Conservation (phyloP, 2,888 invertebrate genomes). For the Pocota personata region DNA sequence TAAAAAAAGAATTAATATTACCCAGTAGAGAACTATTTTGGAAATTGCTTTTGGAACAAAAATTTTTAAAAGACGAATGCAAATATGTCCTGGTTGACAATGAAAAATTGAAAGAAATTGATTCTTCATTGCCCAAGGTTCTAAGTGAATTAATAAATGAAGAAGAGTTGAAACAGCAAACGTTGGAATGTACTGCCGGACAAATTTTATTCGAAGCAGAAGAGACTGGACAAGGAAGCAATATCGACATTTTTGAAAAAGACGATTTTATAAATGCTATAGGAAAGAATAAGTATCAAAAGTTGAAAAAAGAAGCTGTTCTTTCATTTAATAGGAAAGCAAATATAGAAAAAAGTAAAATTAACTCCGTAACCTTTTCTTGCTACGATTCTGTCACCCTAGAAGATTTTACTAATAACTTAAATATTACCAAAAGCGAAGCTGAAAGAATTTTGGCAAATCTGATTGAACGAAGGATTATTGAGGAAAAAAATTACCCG, state of each 20-base stretch:
- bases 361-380: neutral
- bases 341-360: neutral
- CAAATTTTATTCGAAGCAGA: neutral
- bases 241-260: neutral
- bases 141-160: neutral
- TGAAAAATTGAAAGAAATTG: neutral
- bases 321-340: neutral
- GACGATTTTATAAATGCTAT: neutral
- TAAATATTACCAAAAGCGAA: neutral
- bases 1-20: neutral
- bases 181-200: no score
- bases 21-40: conserved; percentile 1
- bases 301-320: neutral
- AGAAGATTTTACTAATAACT: neutral
- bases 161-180: no score
- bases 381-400: neutral
- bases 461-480: neutral
- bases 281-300: neutral
- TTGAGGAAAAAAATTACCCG: neutral
- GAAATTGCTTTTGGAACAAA: neutral
- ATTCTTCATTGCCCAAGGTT: neutral
- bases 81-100: neutral
- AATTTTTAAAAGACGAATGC: neutral
- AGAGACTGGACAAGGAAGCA: neutral
- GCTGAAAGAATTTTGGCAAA: neutral